phyloP scores from a whole-genome alignment of 1,140 invertebrate species.

The Amyelois transitella region DNA sequence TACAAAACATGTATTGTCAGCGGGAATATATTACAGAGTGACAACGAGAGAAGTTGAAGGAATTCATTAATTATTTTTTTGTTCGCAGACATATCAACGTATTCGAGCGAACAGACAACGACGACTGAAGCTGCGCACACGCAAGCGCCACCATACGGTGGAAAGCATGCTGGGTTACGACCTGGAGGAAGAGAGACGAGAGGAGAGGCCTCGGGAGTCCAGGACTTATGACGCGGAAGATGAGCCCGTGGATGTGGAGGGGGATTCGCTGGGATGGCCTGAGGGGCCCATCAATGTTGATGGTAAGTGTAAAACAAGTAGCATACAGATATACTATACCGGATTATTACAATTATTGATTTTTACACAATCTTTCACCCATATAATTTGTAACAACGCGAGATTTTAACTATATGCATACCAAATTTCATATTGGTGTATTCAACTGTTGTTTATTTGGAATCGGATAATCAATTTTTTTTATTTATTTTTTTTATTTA shows the following conservation, averaged over 20 bases:
- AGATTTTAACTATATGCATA: no score
- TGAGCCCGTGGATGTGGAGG: constrained; percentile 79
- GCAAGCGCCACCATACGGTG: constrained; percentile 77
- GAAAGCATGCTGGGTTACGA: constrained; percentile 75
- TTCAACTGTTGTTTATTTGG: no score
- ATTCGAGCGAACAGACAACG: constrained; percentile 81
- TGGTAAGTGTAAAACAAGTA: constrained; percentile 25
- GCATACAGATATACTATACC: background rate
- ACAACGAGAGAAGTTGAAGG: no score
- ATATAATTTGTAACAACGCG: background rate
- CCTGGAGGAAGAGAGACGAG: constrained; percentile 55
- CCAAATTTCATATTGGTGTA: no score
- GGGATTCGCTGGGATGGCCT: constrained; percentile 74
- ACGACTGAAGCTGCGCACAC: constrained; percentile 77
- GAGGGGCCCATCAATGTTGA: constrained; percentile 61
- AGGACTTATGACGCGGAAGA: constrained; percentile 73
- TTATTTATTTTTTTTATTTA: no score
- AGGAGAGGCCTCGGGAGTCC: constrained; percentile 42
- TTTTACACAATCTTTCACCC: background rate
- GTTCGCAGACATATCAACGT: constrained; percentile 77
- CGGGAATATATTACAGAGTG: no score
- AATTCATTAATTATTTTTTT: no score
- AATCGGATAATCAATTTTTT: no score
- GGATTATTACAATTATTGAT: no score
- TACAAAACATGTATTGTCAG: no score